Base-by-base conservation (phyloP, 2,888 invertebrate genomes). In the Apotomis betuletana region DNA sequence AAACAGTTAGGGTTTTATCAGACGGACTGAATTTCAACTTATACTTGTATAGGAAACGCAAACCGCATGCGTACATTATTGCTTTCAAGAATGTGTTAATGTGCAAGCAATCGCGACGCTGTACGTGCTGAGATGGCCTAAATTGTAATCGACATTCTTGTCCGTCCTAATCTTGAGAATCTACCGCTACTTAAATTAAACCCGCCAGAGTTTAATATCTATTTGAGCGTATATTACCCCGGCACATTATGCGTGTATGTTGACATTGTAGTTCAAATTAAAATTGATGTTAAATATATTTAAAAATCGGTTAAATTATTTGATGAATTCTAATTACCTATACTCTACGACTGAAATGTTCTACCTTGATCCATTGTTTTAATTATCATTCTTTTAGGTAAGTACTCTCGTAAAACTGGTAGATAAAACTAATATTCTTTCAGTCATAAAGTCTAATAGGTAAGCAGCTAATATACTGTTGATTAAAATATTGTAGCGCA, bases 201-300 rank as follows among this genome's bases (percentile, higher is more conserved):
- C 49, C 8, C 15, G n/a, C 9, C 6, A 6, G n/a, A 1, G 44
- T 64, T 4, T 15, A 52, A 6, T 55, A 46, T 15, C 4, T 62
- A 46, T 46, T 65, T 57, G 65, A 27, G 54, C 8, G 27, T 65
- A 15, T 46, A 15, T 46, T 46, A 68, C 55, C 62, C 69, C 49
- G 62, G 62, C 62, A 69, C 27, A 27, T 27, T 61, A 62, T 13
- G 52, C 51, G 49, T 27, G 36, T 61, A 13, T 61, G 44, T 60
- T 55, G 46, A 62, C 55, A 55, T 38, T 55, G 13, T 69, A 69
- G 68, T 54, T 61, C 49, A 67, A 67, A 67, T 44, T 60, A 38
- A 49, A 69, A 62, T 57, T 51, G 57, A 63, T 69, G 41, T 63
- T 62, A n/a, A 51, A 69, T 62, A 63, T 63, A 63, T 69, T 57